Evolutionary conservation across 1,140 invertebrate species (phyloP), one percentile per base, ranked within the genome.

Genomic region (Mizuhopecten yessoensis): DNA sequence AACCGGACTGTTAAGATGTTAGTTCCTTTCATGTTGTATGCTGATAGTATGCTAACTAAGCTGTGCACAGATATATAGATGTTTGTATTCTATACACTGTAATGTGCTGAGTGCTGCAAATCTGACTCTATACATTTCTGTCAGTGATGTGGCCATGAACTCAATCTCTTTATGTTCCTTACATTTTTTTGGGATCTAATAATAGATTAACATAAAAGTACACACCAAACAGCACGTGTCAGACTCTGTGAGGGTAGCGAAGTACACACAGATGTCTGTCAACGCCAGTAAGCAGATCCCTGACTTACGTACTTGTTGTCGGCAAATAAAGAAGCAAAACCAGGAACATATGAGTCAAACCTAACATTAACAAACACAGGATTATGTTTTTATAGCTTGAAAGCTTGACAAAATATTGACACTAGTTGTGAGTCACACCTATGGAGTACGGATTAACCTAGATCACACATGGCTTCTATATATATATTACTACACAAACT

Each of bases 151-250:
- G 57, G 5, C 57, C 57, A 75, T 75, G 57, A 75, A 75, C 57
- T 75, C 57, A 3, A 57, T 57, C 15, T 15, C 20, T 57, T 57
- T 57, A 20, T 57, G 45, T 57, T 57, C 15, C 17, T 39, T 5
- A 39, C 42, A 45, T 45, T 13, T 45, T 45, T 75, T 75, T 75
- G 23, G 17, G 23, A 9, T 5, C 57, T 75, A 75, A 75, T 75
- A 75, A 75, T 75, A 75, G 57, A 75, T 75, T 23, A 75, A 75
- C 57, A 75, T 75, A 29, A 29, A 75, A 75, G 57, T 75, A 29
- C 57, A 75, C 57, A 5, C n/a, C 36, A 39, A 39, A 39, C 23
- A 75, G 57, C 57, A 75, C 29, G 57, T 29, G 57, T 29, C 0
- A 75, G n/a, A 75, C 0, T 3, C 5, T 5, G 36, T 39, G 5